Evolutionary conservation across 2,888 invertebrate species (phyloP).

Genomic region (Cecidostiba fungosa): DNA sequence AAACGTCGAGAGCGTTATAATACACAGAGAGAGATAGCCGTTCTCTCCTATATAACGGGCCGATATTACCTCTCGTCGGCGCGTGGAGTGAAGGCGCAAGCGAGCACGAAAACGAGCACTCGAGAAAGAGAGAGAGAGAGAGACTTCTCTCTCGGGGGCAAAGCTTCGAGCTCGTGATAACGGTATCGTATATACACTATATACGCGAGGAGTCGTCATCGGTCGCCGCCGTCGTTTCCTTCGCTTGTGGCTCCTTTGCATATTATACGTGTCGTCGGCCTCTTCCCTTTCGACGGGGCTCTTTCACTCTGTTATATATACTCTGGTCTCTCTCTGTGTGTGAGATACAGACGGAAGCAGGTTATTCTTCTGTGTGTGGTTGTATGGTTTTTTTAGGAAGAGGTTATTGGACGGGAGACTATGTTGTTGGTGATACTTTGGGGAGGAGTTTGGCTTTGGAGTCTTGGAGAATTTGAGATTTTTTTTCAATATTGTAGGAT

Average conservation of each 20-base stretch:
- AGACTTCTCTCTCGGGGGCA: conserved; percentile 32
- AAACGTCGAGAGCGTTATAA: neutral
- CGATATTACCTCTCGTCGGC: conserved; percentile 28
- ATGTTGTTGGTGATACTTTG: neutral
- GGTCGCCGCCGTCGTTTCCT: conserved; percentile 1
- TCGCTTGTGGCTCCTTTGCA: neutral
- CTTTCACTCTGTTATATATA: too few species aligned
- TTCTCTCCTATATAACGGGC: neutral
- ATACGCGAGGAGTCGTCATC: neutral
- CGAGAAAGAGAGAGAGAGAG: conserved; percentile 11
- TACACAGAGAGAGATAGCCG: neutral
- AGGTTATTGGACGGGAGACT: neutral
- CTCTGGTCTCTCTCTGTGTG: too few species aligned
- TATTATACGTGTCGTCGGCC: conserved; percentile 12
- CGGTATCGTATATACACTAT: conserved; percentile 42
- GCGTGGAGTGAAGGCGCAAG: conserved; percentile 3
- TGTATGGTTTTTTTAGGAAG: neutral
- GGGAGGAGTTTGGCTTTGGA: too few species aligned
- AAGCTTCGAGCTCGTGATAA: conserved; percentile 38
- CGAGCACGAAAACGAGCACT: conserved; percentile 60
- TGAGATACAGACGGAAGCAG: neutral
- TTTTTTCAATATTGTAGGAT: too few species aligned
- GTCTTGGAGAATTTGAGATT: too few species aligned
- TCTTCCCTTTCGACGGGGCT: conserved; percentile 45
- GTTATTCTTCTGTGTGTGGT: neutral